Evolutionary conservation across 2,888 invertebrate species (phyloP), one percentile per base, ranked within the genome.

Genomic region (Auanema sp.): DNA sequence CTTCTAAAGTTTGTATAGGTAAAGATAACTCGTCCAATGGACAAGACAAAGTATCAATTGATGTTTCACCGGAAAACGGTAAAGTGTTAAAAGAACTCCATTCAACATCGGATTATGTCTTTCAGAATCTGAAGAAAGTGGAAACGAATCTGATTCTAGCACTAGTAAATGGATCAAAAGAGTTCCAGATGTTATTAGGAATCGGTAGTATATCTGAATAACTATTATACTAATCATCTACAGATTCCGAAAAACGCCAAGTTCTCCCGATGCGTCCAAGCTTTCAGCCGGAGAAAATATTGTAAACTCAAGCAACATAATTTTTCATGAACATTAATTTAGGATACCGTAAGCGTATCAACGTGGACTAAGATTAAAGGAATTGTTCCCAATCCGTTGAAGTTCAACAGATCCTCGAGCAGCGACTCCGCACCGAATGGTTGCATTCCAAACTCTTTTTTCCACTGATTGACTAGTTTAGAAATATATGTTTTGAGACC

Each of bases 401-500:
- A 62, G n/a, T 62, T 62, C 51, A 62, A 49, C 2, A 25, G 62
- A 50, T 49, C 57, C 16, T n/a, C 51, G 41, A 62, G 62, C 21
- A 58, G 50, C 10, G 42, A 47, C n/a, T 25, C 41, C 2, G 57
- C 56, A 18, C 57, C 49, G 6, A 57, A 47, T 41, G 62, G 62
- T 62, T 47, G 47, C 16, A 47, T 47, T 56, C n/a, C 4, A 3
- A 43, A 16, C 43, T 50, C 6, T 24, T 43, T 10, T 47, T 14
- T 60, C 14, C 16, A 14, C 14, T 44, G n/a, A 24, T 24, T 42
- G 16, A 18, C 33, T 33, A 18, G 25, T 72, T 52, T 21, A 75
- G 77, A 70, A 43, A 49, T 75, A 18, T 74, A 77, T 53, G 52
- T 74, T 16, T 57, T 77, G 14, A 57, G 65, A 14, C 71, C 74